Evolutionary conservation across 2,797 vertebrate genomes (phyloP).

Genomic region (Rhinoraja longicauda): DNA sequence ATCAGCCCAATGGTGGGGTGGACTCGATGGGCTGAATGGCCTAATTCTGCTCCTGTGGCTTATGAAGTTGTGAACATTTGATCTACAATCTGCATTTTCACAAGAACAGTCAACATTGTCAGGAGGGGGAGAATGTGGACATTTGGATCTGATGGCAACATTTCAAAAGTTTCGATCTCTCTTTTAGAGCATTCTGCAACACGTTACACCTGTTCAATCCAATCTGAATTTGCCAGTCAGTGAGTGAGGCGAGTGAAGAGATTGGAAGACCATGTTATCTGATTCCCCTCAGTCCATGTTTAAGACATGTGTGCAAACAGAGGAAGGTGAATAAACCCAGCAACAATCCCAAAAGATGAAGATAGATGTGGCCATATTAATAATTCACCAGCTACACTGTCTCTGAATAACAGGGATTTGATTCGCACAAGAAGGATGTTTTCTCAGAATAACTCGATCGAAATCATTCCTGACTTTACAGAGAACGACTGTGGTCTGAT

Average conservation of each 20-base stretch:
- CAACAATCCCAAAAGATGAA: neutral
- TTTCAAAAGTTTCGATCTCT: neutral
- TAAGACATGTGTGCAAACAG: neutral
- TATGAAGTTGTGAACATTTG: too few species aligned
- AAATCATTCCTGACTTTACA: neutral
- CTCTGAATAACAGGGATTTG: neutral
- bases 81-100: too few species aligned
- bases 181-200: neutral
- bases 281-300: neutral
- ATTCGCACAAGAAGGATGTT: neutral
- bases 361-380: neutral
- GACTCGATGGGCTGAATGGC: too few species aligned
- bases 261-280: neutral
- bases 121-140: too few species aligned
- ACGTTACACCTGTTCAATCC: neutral
- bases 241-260: too few species aligned
- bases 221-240: neutral
- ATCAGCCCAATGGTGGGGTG: too few species aligned
- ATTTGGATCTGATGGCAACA: too few species aligned
- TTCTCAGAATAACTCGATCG: neutral
- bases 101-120: too few species aligned
- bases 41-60: too few species aligned
- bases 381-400: too few species aligned
- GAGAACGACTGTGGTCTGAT: neutral
- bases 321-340: constrained; percentile 10